Evolutionary conservation across 1,140 invertebrate species (phyloP), one percentile per base, ranked within the genome.

Genomic region (Amyelois transitella): DNA sequence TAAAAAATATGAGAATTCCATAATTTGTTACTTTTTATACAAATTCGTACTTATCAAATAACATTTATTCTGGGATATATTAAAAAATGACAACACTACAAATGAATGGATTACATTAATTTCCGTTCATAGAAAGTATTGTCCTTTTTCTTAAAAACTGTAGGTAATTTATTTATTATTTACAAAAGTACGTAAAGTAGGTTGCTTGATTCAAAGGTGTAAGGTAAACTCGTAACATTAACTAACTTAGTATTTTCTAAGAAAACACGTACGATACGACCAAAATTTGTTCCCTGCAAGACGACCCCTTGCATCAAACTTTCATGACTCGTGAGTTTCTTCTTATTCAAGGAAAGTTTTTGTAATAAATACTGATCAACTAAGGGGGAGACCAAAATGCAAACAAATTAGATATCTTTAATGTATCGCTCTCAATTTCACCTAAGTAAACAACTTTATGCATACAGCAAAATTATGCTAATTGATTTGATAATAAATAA

Each of bases 251-350:
- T 38, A 14, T 38, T 14, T 38, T 38, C 17, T 38, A 38, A 18
- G 43, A n/a, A 14, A 43, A 24, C 58, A 55, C 58, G 58, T 60
- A 60, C 58, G 32, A n/a, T 60, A 60, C 58, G 32, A n/a, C 28
- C 45, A 43, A 55, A 60, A 48, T 55, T 55, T 25, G 18, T 32
- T 51, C 18, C 53, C 43, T 54, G 48, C 58, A 60, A 47, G 32
- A 43, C 43, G 43, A 38, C 24, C 12, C 20, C 25, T 25, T 48
- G 49, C 43, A 60, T 60, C 53, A 60, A 60, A 60, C 28, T 60
- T 60, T 55, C 58, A 60, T 12, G 32, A 52, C 25, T 51, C 22
- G 25, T 48, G 24, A 60, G 21, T 54, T 51, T 32, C 25, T 32
- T 51, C 44, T 2, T 50, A 28, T 58, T 21, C 43, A 44, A 50